phyloP scores from a whole-genome alignment of 2,113 vertebrate genomes.

The Muscicapa adusta region DNA sequence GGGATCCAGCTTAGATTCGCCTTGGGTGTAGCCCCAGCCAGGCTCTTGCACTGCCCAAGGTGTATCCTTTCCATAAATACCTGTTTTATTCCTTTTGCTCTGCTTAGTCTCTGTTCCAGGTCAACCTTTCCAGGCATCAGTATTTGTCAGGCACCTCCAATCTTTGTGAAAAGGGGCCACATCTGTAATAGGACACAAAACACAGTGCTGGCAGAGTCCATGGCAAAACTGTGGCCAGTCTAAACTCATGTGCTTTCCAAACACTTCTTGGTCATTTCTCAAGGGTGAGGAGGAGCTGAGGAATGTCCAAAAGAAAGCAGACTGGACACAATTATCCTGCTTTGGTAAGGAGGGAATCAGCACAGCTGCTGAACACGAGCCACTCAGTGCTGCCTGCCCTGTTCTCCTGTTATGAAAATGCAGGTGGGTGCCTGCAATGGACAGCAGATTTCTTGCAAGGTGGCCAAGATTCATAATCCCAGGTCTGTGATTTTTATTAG shows the following conservation, averaged over 20 bases:
- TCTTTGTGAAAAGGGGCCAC: background rate
- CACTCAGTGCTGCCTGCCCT: background rate
- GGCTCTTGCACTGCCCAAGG: too few species aligned
- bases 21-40: too few species aligned
- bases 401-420: background rate
- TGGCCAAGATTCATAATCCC: background rate
- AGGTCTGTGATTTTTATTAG: background rate
- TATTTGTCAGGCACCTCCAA: background rate
- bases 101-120: too few species aligned
- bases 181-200: background rate
- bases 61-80: too few species aligned
- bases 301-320: background rate
- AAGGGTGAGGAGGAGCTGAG: background rate
- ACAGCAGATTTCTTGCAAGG: background rate
- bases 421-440: background rate
- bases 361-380: background rate
- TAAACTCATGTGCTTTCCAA: background rate
- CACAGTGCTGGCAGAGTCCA: background rate
- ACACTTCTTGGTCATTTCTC: background rate
- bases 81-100: too few species aligned
- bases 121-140: too few species aligned
- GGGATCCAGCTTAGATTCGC: too few species aligned
- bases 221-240: background rate
- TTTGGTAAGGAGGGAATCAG: background rate
- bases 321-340: background rate